phyloP scores from a whole-genome alignment of 1,140 invertebrate species.

The Melipona quadrifasciata region DNA sequence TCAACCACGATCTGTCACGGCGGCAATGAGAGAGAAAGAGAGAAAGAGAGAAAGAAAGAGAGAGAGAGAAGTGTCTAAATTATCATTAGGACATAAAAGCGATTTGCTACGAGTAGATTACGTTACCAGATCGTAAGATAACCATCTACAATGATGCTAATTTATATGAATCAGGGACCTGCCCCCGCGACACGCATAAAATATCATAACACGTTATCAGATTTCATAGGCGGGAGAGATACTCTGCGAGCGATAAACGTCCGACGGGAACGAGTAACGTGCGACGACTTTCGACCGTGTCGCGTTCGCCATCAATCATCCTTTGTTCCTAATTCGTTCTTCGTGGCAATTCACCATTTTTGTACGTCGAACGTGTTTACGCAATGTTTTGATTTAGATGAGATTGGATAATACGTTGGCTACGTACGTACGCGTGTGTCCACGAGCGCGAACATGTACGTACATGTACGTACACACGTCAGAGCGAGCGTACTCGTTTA shows the following conservation, averaged over 20 bases:
- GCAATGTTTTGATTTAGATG: neutral
- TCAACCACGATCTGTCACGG: neutral
- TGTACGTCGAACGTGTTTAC: neutral
- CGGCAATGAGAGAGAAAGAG: neutral
- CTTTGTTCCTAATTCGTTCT: neutral
- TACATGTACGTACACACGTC: neutral
- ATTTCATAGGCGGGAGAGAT: slow-evolving; percentile 44
- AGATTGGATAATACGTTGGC: neutral
- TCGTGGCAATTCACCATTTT: neutral
- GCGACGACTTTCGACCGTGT: neutral
- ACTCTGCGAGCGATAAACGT: slow-evolving; percentile 25
- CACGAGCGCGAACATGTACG: too few relatives aligned
- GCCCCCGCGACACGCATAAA: slow-evolving; percentile 41
- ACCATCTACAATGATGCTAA: slow-evolving; percentile 51
- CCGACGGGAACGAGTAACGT: slow-evolving; percentile 38
- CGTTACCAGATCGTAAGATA: slow-evolving; percentile 51
- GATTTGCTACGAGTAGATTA: slow-evolving; percentile 53
- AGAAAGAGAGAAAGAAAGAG: too few relatives aligned
- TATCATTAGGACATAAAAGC: slow-evolving; percentile 49
- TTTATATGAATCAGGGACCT: slow-evolving; percentile 39
- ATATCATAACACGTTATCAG: slow-evolving; percentile 53
- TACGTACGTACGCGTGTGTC: neutral
- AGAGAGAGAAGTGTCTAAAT: slow-evolving; percentile 24
- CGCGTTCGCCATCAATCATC: neutral
- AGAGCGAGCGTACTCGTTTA: neutral